Conservation (phyloP, 2,113 vertebrate species). For the Channa maculata region DNA sequence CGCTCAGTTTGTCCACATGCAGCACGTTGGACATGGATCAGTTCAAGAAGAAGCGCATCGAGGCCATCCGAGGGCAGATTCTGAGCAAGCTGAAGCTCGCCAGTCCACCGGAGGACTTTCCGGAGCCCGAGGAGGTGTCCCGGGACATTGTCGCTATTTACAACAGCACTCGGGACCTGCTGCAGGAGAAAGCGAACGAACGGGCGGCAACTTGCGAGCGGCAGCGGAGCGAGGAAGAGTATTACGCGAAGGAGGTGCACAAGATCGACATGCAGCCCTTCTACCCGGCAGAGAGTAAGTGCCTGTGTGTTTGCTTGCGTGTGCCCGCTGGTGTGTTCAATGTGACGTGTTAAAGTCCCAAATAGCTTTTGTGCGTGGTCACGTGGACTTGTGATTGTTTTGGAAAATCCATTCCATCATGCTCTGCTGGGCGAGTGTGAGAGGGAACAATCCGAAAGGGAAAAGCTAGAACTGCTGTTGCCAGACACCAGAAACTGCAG, state of each 20-base stretch:
- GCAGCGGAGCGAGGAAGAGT: slow-evolving; percentile 93
- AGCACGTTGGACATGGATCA: slow-evolving; percentile 97
- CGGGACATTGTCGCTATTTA: slow-evolving; percentile 96
- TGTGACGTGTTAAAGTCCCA: slow-evolving; percentile 3
- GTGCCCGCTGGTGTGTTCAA: not conserved
- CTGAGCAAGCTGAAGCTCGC: slow-evolving; percentile 96
- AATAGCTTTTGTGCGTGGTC: not conserved
- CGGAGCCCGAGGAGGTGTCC: slow-evolving; percentile 93
- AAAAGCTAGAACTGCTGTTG: too few species aligned
- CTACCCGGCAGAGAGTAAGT: slow-evolving; percentile 92
- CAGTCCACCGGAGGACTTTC: slow-evolving; percentile 88
- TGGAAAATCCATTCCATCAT: slow-evolving; percentile 26
- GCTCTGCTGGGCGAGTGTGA: slow-evolving; percentile 2
- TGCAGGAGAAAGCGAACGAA: slow-evolving; percentile 94
- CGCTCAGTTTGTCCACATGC: slow-evolving; percentile 94
- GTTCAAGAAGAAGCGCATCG: slow-evolving; percentile 96
- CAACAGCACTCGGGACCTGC: slow-evolving; percentile 97
- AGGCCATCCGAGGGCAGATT: slow-evolving; percentile 96
- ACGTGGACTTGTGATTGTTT: slow-evolving; percentile 60
- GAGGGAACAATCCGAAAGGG: too few species aligned
- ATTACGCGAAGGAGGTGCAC: slow-evolving; percentile 98
- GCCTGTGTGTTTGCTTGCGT: slow-evolving; percentile 50
- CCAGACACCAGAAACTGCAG: too few species aligned
- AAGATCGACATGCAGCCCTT: slow-evolving; percentile 93
- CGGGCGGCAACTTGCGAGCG: slow-evolving; percentile 92